These are phyloP conservation scores for Alligator sinensis DNA, from an alignment of 2,113 vertebrate genomes.

Conservation along the genomic window DNA sequence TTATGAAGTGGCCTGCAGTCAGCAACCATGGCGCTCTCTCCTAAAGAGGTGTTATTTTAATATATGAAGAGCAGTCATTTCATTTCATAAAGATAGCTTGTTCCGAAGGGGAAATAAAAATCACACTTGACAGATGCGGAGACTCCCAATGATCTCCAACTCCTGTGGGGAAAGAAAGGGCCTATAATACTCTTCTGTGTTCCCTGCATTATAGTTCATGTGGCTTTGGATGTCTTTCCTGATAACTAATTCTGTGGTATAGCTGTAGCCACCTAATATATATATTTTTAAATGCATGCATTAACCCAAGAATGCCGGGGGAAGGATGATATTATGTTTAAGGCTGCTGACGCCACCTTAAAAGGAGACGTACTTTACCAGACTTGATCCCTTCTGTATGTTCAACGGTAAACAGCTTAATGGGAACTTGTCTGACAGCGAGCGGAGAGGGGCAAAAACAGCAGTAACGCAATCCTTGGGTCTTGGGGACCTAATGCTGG, in stretches of 20 bases:
- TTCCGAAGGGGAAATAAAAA: slow-evolving; percentile 73
- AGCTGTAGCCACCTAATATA: slow-evolving; percentile 64
- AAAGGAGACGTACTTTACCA: background rate
- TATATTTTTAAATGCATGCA: slow-evolving; percentile 14
- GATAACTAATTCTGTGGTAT: slow-evolving; percentile 53
- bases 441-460: background rate
- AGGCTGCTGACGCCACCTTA: slow-evolving; percentile 26
- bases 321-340: background rate
- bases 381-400: background rate
- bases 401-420: background rate
- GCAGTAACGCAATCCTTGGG: background rate
- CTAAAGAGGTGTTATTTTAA: slow-evolving; percentile 83
- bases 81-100: slow-evolving; percentile 83
- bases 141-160: slow-evolving; percentile 71
- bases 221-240: slow-evolving; percentile 41
- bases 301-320: background rate
- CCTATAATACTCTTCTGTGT: slow-evolving; percentile 66
- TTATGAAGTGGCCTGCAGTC: slow-evolving; percentile 65
- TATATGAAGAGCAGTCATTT: slow-evolving; percentile 79
- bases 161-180: slow-evolving; percentile 23
- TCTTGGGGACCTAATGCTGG: background rate
- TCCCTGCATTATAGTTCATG: slow-evolving; percentile 40
- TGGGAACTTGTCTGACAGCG: background rate
- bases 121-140: slow-evolving; percentile 75
- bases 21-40: slow-evolving; percentile 71